Percentiles rank a stretch among this genome's conserved stretches.
Conservation (phyloP, 2,113 vertebrate species). For the Vulpes ferrilata region DNA sequence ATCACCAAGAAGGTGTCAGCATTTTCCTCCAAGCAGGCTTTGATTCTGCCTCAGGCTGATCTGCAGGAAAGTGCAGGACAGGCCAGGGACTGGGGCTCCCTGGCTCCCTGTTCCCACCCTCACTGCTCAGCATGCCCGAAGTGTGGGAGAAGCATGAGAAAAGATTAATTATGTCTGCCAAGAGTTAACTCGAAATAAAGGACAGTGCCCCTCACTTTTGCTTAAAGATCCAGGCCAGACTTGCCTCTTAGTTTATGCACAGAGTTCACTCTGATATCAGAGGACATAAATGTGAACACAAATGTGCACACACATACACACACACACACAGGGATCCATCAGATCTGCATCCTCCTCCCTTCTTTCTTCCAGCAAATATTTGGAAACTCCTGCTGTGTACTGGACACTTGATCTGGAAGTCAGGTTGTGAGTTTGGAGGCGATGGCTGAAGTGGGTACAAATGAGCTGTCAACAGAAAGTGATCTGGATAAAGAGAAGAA, state of each 20-base stretch:
- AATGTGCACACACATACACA: too few relatives aligned
- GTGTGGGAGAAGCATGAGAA: neutral
- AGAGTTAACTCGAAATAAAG: neutral
- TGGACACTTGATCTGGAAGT: neutral
- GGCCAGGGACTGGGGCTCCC: neutral
- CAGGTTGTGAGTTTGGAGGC: neutral
- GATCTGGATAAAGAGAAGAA: neutral
- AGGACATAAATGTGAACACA: neutral
- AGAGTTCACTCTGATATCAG: neutral
- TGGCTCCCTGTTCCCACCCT: accelerated
- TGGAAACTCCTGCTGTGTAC: neutral
- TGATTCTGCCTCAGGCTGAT: neutral
- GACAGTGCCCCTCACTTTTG: neutral
- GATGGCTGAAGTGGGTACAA: neutral
- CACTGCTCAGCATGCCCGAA: neutral
- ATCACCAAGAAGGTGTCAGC: neutral
- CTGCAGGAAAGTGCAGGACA: neutral
- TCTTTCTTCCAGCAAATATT: neutral
- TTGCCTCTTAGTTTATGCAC: neutral
- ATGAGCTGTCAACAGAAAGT: neutral
- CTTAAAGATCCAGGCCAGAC: neutral
- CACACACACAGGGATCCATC: too few relatives aligned
- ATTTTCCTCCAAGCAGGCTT: neutral
- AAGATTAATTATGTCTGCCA: neutral
- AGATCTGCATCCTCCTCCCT: neutral